Base-by-base conservation (phyloP, 2,797 vertebrate species). In the Brachymystax lenok region DNA sequence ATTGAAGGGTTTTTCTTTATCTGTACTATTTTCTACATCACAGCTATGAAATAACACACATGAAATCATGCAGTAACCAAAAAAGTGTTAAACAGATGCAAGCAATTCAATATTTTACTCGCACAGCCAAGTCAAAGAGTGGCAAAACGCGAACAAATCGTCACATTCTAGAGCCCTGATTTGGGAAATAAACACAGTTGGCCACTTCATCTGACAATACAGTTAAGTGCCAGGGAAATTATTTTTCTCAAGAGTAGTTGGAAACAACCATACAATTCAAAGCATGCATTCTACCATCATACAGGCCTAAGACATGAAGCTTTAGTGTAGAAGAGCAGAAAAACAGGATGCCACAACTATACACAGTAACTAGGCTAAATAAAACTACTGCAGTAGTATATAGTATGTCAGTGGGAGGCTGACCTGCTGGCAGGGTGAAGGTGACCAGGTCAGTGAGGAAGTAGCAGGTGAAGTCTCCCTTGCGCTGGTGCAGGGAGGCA, bases 391-490 rank as follows among this genome's bases (percentile, higher is more conserved):
- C 59, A 63, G 21, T 27, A 24, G 10, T 24, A 10, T 10, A 13
- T 13, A 19, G 3, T 24, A 63, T 10, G 59, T 63, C n/a, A 63
- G 8, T n/a, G 59, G 59, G 16, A 68, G 28, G 28, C 86, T 85
- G 91, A 99, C 98, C 98, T 96, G 97, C 98, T 76, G 98, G 98
- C 80, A 99, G 93, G 0, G 97, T 99, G 82, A 99, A 99, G 0
- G 98, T 99, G 79, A 99, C 97, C 40, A 99, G 93, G 91, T 99
- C 98, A 19, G 97, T 98, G 79, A 99, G 95, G 77, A 99, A 99
- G 84, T 98, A 98, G 91, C 98, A 99, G 83, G 97, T 96, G 80
- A 99, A 99, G 89, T 99, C 98, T 79, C 98, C 98, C 88, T 99
- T 99, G 63, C 98, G 95, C 82, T 98, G 96, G 82, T 99, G 97